phyloP scores from a whole-genome alignment of 2,797 vertebrate genomes.

The Coilia nasus region DNA sequence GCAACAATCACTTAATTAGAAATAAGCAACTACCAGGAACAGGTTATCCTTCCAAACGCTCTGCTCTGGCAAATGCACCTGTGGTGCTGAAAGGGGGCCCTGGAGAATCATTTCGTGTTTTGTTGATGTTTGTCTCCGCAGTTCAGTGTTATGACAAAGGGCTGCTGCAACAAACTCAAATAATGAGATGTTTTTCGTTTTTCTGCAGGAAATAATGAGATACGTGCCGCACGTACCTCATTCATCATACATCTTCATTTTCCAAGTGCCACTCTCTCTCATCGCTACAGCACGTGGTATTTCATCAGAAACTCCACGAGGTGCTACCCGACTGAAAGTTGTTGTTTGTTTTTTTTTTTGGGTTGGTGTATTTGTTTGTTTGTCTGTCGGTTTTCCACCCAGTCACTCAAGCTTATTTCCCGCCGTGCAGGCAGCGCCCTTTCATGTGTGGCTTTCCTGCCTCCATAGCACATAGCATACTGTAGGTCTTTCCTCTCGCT shows the following conservation, averaged over 20 bases:
- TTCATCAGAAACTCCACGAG: constrained; percentile 7
- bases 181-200: constrained; percentile 54
- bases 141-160: constrained; percentile 52
- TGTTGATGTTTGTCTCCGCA: constrained; percentile 51
- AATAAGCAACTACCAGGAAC: neutral
- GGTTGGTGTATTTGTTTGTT: no score
- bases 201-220: constrained; percentile 48
- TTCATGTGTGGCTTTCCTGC: no score
- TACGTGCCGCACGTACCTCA: constrained; percentile 41
- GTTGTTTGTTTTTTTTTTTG: neutral
- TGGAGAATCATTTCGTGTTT: constrained; percentile 46
- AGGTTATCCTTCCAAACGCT: neutral
- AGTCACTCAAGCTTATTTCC: neutral
- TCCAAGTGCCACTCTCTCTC: constrained; percentile 42
- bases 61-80: neutral
- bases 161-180: constrained; percentile 46
- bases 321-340: neutral
- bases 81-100: neutral
- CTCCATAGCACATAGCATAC: neutral
- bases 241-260: constrained; percentile 41
- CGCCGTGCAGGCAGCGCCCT: neutral
- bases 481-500: neutral
- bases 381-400: neutral
- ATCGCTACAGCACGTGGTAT: neutral
- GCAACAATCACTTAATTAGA: constrained; percentile 8